Evolutionary conservation across 2,113 vertebrate genomes (phyloP), one percentile per base, ranked within the genome.

Genomic region (Megatriorchis doriae): DNA sequence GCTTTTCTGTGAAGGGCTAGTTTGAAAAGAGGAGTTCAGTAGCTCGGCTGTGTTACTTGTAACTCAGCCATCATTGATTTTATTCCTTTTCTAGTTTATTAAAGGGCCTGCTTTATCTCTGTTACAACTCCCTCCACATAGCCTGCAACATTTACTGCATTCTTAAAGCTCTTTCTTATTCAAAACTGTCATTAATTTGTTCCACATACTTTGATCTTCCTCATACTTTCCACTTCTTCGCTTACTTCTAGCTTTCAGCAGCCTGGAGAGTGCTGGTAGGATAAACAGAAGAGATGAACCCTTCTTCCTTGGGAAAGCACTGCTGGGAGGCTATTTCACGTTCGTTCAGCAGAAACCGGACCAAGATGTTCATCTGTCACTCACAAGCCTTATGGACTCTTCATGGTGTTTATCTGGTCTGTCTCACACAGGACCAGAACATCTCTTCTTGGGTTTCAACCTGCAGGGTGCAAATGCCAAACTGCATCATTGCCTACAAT

Each of bases 41-140:
- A 79, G 36, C 83, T 94, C 2, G 0, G 8, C 73, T 78, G 65
- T 89, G 52, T 80, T 93, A 86, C 86, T 95, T 93, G 91, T 95
- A 93, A 53, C 91, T 87, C 74, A 82, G 45, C 53, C 42, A 68
- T 70, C 78, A 94, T 70, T 53, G 89, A 95, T 93, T 96, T 80
- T 91, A 88, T 80, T 80, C 91, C 53, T 94, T 95, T 94, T 82
- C 89, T 82, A 70, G n/a, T 78, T 82, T 88, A 94, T 73, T 94
- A 91, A 91, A 95, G 47, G n/a, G 4, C 12, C 53, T 70, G n/a
- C 42, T 89, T 91, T 96, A 62, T 82, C 52, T 81, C 61, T 73
- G 34, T 81, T 94, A 87, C 58, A 85, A 72, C 83, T 77, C 31
- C 15, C 25, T 71, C 43, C 81, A 62, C 47, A 25, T 17, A 52